Evolutionary conservation across 2,113 vertebrate genomes (phyloP).

Genomic region (Daphoenositta chrysoptera): DNA sequence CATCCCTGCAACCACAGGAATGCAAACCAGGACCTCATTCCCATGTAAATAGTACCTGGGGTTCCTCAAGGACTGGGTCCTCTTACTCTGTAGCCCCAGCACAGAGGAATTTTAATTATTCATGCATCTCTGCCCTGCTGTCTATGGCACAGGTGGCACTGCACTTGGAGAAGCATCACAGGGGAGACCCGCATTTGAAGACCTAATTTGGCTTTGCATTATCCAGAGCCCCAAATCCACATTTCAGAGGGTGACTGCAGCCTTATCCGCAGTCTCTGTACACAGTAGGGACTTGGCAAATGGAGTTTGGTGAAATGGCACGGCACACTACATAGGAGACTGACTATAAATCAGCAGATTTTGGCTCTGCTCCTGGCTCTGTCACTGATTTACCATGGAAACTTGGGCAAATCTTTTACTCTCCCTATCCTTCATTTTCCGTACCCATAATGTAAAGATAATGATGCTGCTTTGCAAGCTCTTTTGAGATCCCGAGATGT

Average conservation of each 20-base stretch:
- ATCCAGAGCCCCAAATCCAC: background rate
- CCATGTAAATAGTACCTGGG: background rate
- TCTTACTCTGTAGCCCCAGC: background rate
- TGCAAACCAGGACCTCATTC: background rate
- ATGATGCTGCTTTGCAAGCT: constrained; percentile 56
- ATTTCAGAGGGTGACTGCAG: background rate
- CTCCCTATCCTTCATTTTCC: constrained; percentile 38
- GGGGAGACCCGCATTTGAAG: background rate
- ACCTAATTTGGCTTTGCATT: background rate
- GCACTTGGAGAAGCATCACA: background rate
- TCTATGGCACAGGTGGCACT: background rate
- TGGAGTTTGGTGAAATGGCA: constrained; percentile 61
- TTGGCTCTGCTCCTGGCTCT: constrained; percentile 54
- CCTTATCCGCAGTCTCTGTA: constrained; percentile 19
- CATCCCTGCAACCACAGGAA: background rate
- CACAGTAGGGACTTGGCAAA: constrained; percentile 46
- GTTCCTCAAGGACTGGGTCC: background rate
- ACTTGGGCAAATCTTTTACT: constrained; percentile 55
- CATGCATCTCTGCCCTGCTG: background rate
- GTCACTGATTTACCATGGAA: constrained; percentile 61
- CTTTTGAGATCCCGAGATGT: constrained; percentile 56
- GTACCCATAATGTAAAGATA: constrained; percentile 56
- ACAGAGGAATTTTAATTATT: constrained; percentile 4
- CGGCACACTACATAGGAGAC: background rate
- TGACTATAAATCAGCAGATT: constrained; percentile 58